These are phyloP conservation scores for Troglohyphantes excavatus DNA, from an alignment of 2,888 invertebrate species.

Conservation along the genomic window DNA sequence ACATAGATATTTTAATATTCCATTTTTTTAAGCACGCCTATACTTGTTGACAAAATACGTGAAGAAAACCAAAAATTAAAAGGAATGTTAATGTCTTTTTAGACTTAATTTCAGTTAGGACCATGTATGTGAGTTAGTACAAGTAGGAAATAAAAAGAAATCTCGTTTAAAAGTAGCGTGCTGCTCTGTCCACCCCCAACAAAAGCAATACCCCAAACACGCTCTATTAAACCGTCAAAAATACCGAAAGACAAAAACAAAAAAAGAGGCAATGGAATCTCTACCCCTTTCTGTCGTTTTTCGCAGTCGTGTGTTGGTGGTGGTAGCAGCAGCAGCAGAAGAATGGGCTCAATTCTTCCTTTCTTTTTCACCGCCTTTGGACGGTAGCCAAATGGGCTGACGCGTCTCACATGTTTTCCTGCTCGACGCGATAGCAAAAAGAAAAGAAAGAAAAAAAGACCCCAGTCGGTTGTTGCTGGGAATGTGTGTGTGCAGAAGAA, in stretches of 20 bases:
- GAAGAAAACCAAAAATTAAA: too few relatives aligned
- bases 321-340: neutral
- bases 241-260: neutral
- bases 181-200: too few relatives aligned
- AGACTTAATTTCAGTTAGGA: too few relatives aligned
- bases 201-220: too few relatives aligned
- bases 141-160: too few relatives aligned
- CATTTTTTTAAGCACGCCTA: too few relatives aligned
- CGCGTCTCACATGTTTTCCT: conserved; percentile 49
- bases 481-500: conserved; percentile 14
- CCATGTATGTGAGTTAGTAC: too few relatives aligned
- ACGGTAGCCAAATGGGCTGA: conserved; percentile 54
- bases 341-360: conserved; percentile 30
- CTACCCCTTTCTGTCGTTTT: too few relatives aligned
- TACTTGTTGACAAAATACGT: too few relatives aligned
- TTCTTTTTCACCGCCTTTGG: conserved; percentile 47
- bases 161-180: too few relatives aligned
- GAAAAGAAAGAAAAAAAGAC: neutral
- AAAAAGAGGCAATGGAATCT: neutral
- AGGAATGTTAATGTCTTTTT: too few relatives aligned
- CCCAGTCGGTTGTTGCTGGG: conserved; percentile 13
- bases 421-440: neutral
- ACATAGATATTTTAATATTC: too few relatives aligned
- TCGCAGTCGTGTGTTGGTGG: neutral
- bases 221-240: neutral